Base-by-base conservation (phyloP, 2,797 vertebrate species). In the Mallotus villosus region DNA sequence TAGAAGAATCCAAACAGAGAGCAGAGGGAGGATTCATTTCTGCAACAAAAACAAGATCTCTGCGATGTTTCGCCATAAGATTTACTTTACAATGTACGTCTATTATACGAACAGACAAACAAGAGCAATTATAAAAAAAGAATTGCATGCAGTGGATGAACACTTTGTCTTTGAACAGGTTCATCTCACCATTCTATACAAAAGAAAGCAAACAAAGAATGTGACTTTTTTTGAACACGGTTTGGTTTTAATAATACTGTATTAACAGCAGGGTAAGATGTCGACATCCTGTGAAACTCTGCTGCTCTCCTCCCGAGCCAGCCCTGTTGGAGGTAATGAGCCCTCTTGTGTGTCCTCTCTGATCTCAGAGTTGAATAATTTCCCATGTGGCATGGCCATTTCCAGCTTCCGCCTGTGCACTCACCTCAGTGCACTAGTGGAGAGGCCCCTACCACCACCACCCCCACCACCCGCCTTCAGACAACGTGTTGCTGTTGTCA, bases 341-440 rank as follows among this genome's bases (percentile, higher is more conserved):
- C 85, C 85, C 89, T 91, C 90, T 85, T 91, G 86, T 89, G 86
- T 89, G 87, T 89, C 90, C 85, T 86, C 86, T 86, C 87, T 88
- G 89, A 90, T 89, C 85, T 83, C 83, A 91, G 85, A 75, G 87
- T 83, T 86, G 87, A 87, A 88, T 90, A 85, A 90, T 91, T 89
- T 91, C 90, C 90, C 90, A 88, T 86, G 91, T 88, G 90, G 86
- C 85, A 75, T 71, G 21, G 84, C 84, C 86, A 88, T 88, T 88
- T 89, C 84, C 86, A 90, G 85, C 84, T 87, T 87, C 85, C 81
- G 78, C 80, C 82, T 83, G 57, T 71, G 71, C 87, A 81, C 84
- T 86, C 81, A 85, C 82, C 84, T 82, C 69, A 34, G 73, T 70
- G 66, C 78, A 78, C 53, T 77, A 79, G 77, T 59, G 75, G 78